Base-by-base conservation (phyloP, 2,888 invertebrate genomes). In the Cephus rjabovi region DNA sequence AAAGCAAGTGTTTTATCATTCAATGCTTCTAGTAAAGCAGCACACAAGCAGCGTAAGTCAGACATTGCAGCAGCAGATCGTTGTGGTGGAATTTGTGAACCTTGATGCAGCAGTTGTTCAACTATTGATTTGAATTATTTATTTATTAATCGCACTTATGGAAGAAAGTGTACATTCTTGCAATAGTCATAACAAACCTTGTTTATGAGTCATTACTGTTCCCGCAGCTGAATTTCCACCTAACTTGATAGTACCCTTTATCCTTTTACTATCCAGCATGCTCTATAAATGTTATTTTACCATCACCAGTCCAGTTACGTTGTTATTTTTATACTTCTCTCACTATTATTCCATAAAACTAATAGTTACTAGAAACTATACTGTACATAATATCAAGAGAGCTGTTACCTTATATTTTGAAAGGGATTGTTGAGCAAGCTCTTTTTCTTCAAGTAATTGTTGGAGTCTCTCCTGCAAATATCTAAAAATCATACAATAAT, bases 1-100 rank as follows among this genome's bases (percentile, higher is more conserved):
- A 97, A 91, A 1, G 97, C 97, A 79, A 96, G 93, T 75, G 95
- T 96, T 92, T 97, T 97, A 89, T 98, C 97, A 91, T 96, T 96
- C 69, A 97, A 92, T 74, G 97, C 95, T 89, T 98, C 97, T 85
- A 97, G 93, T 69, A 98, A 92, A 11, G 96, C 96, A 76, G 95
- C 92, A 83, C 97, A 96, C 31, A 97, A 92, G 1, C 96, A 95
- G 86, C 96, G 95, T 73, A 97, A 92, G 91, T 97, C 97, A 23
- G 95, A 93, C 81, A 96, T 93, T 1, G 96, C 96, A 83, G 95
- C 94, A 15, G 94, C 93, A 83, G 94, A 94, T 69, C 94, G 93
- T 69, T 94, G 93, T 69, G 93, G 88, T 78, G 94, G 93, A 81
- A 93, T 91, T 40, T 90, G 88, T 35, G 91, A 90, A 80, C 95